A percentile compares a stretch with the other conserved stretches of the same genome.
phyloP scores from a whole-genome alignment of 2,797 vertebrate species.

The Coregonus sp. region DNA sequence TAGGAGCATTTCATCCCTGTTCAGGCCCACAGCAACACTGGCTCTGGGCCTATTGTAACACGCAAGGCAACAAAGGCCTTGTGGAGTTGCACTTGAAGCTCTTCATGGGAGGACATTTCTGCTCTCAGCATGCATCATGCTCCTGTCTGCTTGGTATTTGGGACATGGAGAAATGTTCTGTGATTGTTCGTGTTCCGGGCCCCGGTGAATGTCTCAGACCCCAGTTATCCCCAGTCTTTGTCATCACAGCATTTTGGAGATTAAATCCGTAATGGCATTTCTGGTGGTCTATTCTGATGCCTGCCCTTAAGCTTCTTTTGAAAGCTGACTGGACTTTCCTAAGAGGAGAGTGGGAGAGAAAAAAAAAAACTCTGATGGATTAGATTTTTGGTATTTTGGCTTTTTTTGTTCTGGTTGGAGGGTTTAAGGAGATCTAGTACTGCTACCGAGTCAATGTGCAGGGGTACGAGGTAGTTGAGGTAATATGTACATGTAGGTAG shows the following conservation, averaged over 20 bases:
- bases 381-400: constrained; percentile 10
- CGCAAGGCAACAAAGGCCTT: neutral
- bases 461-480: no score
- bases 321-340: constrained; percentile 33
- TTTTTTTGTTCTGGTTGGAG: constrained; percentile 18
- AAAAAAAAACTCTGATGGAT: constrained; percentile 18
- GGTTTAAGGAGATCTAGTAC: constrained; percentile 18
- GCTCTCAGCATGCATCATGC: constrained; percentile 3
- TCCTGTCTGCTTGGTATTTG: neutral
- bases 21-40: neutral
- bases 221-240: neutral
- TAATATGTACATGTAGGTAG: no score
- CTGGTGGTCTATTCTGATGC: constrained; percentile 12
- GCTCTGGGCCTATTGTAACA: neutral
- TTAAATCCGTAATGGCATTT: constrained; percentile 36
- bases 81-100: neutral
- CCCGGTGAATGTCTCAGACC: neutral
- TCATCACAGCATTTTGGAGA: constrained; percentile 17
- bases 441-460: neutral
- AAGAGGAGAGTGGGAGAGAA: constrained; percentile 10
- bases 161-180: neutral
- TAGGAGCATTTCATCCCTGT: neutral
- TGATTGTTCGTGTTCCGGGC: neutral
- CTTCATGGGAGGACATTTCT: neutral
- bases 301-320: constrained; percentile 46